Percentiles rank a stretch among this genome's conserved stretches.
Conservation (phyloP, 2,797 vertebrate genomes). For the Varecia variegata region DNA sequence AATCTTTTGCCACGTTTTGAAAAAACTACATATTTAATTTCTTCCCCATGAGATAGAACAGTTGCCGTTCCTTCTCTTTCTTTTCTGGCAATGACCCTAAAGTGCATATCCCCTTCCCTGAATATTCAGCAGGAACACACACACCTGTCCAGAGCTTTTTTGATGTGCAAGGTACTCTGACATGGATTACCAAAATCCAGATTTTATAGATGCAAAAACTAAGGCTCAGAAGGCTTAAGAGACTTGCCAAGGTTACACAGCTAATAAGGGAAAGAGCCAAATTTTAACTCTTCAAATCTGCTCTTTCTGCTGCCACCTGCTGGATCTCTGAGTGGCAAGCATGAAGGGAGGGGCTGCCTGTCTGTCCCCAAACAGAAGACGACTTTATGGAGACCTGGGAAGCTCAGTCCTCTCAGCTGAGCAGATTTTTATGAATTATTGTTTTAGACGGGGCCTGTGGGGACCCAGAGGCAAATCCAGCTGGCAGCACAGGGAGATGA, state of each 20-base stretch:
- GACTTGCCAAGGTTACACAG: constrained; percentile 40
- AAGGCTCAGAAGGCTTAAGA: constrained; percentile 25
- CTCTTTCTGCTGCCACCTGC: constrained; percentile 13
- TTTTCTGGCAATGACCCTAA: not conserved
- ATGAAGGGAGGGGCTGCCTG: not conserved
- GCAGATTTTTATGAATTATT: not conserved
- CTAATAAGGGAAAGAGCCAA: not conserved
- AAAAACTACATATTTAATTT: not conserved
- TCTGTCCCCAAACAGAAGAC: not conserved
- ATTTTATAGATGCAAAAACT: constrained; percentile 36
- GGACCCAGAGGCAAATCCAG: not conserved
- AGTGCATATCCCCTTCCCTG: not conserved
- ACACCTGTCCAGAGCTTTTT: not conserved
- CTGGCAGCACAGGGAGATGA: not conserved
- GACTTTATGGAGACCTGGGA: not conserved
- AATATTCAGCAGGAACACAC: not conserved
- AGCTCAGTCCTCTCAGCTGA: not conserved
- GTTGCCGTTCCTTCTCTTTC: not conserved
- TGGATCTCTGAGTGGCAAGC: not conserved
- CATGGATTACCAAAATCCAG: constrained; percentile 58
- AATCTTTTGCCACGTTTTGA: constrained; percentile 9
- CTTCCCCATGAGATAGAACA: not conserved
- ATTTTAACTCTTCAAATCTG: not conserved
- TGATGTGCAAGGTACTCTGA: constrained; percentile 28
- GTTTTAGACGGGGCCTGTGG: not conserved